Evolutionary conservation across 2,888 invertebrate species (phyloP).

Genomic region (Allophyes oxyacanthae): DNA sequence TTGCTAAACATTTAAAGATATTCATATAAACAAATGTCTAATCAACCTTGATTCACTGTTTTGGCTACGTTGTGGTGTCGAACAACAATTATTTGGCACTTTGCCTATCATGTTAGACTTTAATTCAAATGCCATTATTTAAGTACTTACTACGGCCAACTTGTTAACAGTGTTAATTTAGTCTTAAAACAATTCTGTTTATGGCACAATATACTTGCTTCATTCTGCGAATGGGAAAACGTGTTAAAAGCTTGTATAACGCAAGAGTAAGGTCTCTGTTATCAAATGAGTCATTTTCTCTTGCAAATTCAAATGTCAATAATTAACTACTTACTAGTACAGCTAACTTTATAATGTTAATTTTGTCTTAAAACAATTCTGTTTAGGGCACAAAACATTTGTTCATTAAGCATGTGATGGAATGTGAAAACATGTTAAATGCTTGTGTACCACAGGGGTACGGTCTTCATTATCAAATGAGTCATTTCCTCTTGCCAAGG

Average conservation of each 20-base stretch:
- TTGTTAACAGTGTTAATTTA: slow-evolving; percentile 27
- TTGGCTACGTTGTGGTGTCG: slow-evolving; percentile 31
- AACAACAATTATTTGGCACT: slow-evolving; percentile 46
- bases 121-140: slow-evolving; percentile 20
- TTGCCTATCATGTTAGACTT: slow-evolving; percentile 31
- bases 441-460: slow-evolving; percentile 12
- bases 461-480: slow-evolving; percentile 50
- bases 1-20: slow-evolving; percentile 3
- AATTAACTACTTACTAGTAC: too few relatives aligned
- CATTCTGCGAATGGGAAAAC: slow-evolving; percentile 34
- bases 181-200: slow-evolving; percentile 24
- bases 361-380: slow-evolving; percentile 27
- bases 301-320: too few relatives aligned
- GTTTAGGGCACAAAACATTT: slow-evolving; percentile 24
- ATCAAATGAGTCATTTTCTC: slow-evolving; percentile 52
- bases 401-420: slow-evolving; percentile 22
- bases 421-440: slow-evolving; percentile 29
- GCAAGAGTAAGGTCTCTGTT: slow-evolving; percentile 33
- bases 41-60: slow-evolving; percentile 40
- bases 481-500: slow-evolving; percentile 51
- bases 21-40: slow-evolving; percentile 29
- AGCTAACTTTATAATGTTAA: slow-evolving; percentile 28
- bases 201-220: slow-evolving; percentile 25
- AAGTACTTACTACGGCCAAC: slow-evolving; percentile 20
- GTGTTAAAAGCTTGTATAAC: slow-evolving; percentile 15